Evolutionary conservation across 2,888 invertebrate genomes (phyloP).

Genomic region (Athalia circularis): DNA sequence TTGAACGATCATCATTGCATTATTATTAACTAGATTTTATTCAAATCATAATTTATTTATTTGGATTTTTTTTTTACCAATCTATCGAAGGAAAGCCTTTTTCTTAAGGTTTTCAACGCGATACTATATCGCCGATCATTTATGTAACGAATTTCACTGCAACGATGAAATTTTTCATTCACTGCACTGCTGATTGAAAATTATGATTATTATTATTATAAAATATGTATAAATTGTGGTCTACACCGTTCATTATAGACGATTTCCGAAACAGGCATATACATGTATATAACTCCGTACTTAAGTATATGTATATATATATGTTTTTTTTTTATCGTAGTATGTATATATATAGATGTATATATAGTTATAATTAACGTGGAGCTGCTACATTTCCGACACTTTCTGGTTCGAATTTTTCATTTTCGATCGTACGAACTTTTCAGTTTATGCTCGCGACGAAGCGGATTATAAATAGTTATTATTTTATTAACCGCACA

Average conservation of each 20-base stretch:
- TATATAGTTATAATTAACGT: conserved; percentile 12
- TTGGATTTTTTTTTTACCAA: background rate
- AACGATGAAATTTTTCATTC: too few species aligned
- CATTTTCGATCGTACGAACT: background rate
- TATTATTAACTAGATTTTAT: conserved; percentile 52
- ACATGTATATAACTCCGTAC: background rate
- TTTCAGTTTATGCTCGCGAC: background rate
- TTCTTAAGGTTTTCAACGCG: too few species aligned
- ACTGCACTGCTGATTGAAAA: too few species aligned
- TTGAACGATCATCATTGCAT: conserved; percentile 69
- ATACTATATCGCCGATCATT: too few species aligned
- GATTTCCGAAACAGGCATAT: background rate
- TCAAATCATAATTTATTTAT: conserved; percentile 56
- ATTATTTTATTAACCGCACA: background rate
- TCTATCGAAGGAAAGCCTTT: too few species aligned
- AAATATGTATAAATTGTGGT: too few species aligned
- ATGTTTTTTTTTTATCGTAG: background rate
- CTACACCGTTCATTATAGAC: too few species aligned
- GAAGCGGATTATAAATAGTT: background rate
- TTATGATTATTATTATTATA: too few species aligned
- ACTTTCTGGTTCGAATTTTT: conserved; percentile 10
- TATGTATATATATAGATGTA: conserved; percentile 3
- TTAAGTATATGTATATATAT: background rate
- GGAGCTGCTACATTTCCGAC: conserved; percentile 14
- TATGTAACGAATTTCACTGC: too few species aligned